Evolutionary conservation across 2,113 vertebrate species (phyloP), one percentile per base, ranked within the genome.

Genomic region (Sinocyclocheilus anophthalmus): DNA sequence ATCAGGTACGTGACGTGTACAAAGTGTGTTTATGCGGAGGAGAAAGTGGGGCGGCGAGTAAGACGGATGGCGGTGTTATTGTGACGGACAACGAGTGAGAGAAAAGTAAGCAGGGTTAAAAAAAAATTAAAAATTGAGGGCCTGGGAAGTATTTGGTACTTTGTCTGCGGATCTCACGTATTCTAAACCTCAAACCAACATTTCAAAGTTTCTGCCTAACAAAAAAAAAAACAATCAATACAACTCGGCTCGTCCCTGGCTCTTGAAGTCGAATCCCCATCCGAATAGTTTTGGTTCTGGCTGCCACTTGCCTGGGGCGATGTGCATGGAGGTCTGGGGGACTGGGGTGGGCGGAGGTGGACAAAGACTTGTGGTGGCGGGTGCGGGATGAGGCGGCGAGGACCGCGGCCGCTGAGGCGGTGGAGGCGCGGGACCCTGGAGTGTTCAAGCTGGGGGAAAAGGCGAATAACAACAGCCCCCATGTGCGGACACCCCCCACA

Each of bases 301-400:
- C 86, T 65, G 81, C 18, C 48, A 95, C 95, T 96, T 95, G 95
- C 95, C 95, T 96, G 93, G 94, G 93, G 90, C 92, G 94, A 88
- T 94, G 94, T 88, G 93, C 90, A 91, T 96, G 95, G 93, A 93
- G 92, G 93, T 92, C 94, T 90, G 95, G 92, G 93, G 94, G 94
- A 93, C 93, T 94, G 90, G 95, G 95, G 90, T 96, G 95, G 91
- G 95, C 91, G 81, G 95, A 95, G 91, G 95, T 94, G 86, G 95
- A 95, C 94, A 95, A 93, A 90, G 95, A 96, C 94, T 95, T 95
- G 93, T 95, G 94, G 91, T 95, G 94, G 50, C 90, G 87, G 88
- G 88, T 69, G 70, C 87, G 90, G 86, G 91, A 90, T 24, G 89
- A 91, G 93, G 94, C 84, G 92, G 94, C 83, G 91, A 94, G 92